Base-by-base conservation (phyloP, 2,888 invertebrate genomes). In the Augiades crinisus region DNA sequence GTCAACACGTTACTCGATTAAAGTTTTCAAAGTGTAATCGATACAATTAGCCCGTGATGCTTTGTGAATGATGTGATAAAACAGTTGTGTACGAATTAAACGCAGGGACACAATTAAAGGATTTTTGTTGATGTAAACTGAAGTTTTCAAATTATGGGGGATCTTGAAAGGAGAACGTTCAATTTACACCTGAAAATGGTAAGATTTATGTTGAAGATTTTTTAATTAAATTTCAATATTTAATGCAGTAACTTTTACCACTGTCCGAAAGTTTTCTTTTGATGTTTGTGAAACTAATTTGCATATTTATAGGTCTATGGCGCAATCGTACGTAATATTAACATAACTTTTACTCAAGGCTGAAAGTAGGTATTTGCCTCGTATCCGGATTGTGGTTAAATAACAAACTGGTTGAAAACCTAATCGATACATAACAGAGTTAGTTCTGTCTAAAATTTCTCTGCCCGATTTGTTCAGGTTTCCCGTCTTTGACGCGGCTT, bases 1-100 rank as follows among this genome's bases (percentile, higher is more conserved):
- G 82, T 69, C 62, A 61, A 62, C 63, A 59, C 34, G 17, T 56
- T 60, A 62, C 63, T 60, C 34, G 17, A 57, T 60, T 56, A 44
- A 53, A 55, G 36, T 65, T 63, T 61, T 56, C 55, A 58, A 60
- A 62, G 72, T 74, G 78, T 57, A 67, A 47, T 53, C 47, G 54
- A 70, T 72, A 59, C 57, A 63, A 63, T 63, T 67, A 63, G 62
- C 61, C 64, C 68, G 81, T 80, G 64, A 61, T 67, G 77, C 69
- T n/a, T n/a, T 75, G 84, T 87, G 82, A 85, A 81, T 81, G 64
- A 80, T 85, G 85, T 86, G 82, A 78, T 72, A 70, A 66, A 72
- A 70, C 74, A 67, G 62, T 81, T 75, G 72, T 77, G 72, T 67
- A 60, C 52, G 52, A 56, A 66, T 57, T 44, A 44, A 62, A 65